Evolutionary conservation across 2,113 vertebrate species (phyloP), one percentile per base, ranked within the genome.

Genomic region (Cyprinodon tularosa): DNA sequence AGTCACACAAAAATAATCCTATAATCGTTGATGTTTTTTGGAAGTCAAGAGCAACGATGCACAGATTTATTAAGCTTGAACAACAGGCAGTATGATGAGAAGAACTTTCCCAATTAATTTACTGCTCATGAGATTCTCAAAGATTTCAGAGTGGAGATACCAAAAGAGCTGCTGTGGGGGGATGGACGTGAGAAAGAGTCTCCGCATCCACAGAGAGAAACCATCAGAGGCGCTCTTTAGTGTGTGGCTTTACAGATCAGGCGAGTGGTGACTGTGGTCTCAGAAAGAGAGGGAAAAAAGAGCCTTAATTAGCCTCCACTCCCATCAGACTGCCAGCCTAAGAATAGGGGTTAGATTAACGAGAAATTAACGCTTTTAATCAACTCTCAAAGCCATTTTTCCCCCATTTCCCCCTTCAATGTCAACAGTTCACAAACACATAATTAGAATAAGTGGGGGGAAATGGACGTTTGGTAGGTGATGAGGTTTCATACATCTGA

Each of bases 331-430:
- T 71, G 77, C 85, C 72, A 71, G 66, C 66, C 85, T 81, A 62
- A 88, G 85, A 89, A 86, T 76, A 84, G 82, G 36, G 73, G 82
- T 84, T 84, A 75, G 86, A 90, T 88, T 82, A 92, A 90, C 87
- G 66, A 85, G 74, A 84, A 78, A 50, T 9, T 14, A 90, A 80
- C 69, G 78, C 84, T 85, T 91, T 78, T 86, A 90, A 89, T 93
- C 90, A 84, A 86, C 74, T 84, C 90, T 90, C 77, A 81, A 83
- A 89, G 84, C 61, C 68, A 71, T 68, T 84, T 71, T 68, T 68
- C 68, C 9, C 67, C 63, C 29, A 10, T 1, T 63, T 63, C 72
- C 39, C 61, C 64, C 22, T 7, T 47, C 64, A 44, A 69, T 12
- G 66, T 89, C 88, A 90, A 84, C 88, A 83, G 85, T 76, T 88